Evolutionary conservation across 1,140 invertebrate genomes (phyloP), one percentile per base, ranked within the genome.

Genomic region (Procambarus clarkii): DNA sequence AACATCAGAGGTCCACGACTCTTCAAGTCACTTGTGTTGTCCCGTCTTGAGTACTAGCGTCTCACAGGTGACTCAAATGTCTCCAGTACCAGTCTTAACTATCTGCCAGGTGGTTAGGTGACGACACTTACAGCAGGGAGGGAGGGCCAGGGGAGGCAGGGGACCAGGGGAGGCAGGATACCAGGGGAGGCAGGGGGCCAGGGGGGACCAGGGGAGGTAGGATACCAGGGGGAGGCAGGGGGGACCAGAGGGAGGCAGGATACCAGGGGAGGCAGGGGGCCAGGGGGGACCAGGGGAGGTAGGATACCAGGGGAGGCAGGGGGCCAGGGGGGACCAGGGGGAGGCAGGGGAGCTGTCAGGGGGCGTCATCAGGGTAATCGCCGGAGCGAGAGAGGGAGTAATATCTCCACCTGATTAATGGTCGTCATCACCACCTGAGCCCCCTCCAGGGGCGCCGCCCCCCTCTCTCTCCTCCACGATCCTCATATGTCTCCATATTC

Each of bases 391-490:
- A 50, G 78, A 78, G 78, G 48, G 78, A 50, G 78, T 80, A 80
- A 80, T 80, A 80, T 80, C 78, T 50, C 45, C 78, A 80, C 46
- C 78, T 80, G 78, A 80, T 80, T 80, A 80, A 80, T 80, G 78
- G 78, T 3, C 45, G 78, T 80, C 78, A 80, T 83, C 58, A 45
- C 81, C 58, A 69, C 81, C 54, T 64, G 24, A 64, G 58, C 80
- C 44, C 15, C 80, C 64, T 64, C 11, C 77, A 48, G 77, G 45
- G 48, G 7, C 45, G 7, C 4, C 48, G 45, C 21, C 77, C 45
- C 34, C 45, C 77, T 79, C 77, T 50, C 7, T 48, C 48, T 44
- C 18, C 3, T 77, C 34, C 8, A 77, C 71, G 2, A 44, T 44
- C 76, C 24, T 81, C 79, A 44, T 46, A 34, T 44, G 11, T 44